phyloP scores from a whole-genome alignment of 2,888 invertebrate species.

The Zaprionus lineosus region DNA sequence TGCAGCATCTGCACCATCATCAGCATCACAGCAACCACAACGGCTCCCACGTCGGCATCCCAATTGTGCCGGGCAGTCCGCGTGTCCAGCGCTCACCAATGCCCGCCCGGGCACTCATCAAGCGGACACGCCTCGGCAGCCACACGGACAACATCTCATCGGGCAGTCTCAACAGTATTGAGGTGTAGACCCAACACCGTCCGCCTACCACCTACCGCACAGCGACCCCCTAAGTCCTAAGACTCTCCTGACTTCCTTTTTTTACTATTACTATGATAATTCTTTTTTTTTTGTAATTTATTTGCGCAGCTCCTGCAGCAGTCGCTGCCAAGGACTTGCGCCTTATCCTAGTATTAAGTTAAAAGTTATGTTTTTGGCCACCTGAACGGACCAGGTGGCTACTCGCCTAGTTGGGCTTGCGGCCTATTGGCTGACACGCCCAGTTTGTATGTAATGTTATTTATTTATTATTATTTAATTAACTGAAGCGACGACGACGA shows the following conservation, averaged over 20 bases:
- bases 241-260: too few species aligned
- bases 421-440: neutral
- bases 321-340: neutral
- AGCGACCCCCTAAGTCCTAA: neutral
- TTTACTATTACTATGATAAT: too few species aligned
- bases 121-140: constrained; percentile 82
- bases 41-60: constrained; percentile 71
- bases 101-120: constrained; percentile 81
- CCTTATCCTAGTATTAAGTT: neutral
- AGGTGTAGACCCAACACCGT: constrained; percentile 69
- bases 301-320: neutral
- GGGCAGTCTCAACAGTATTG: constrained; percentile 83
- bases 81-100: constrained; percentile 82
- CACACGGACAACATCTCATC: constrained; percentile 83
- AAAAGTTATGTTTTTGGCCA: neutral
- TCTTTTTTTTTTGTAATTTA: constrained; percentile 17
- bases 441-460: constrained; percentile 42
- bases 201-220: constrained; percentile 1
- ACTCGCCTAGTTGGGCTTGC: neutral
- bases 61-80: constrained; percentile 81
- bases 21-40: constrained; percentile 11
- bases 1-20: constrained; percentile 58
- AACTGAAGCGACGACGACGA: constrained; percentile 19
- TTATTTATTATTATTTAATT: constrained; percentile 57
- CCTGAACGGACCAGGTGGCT: neutral